phyloP scores from a whole-genome alignment of 2,888 invertebrate genomes.

The Notocelia uddmanniana region DNA sequence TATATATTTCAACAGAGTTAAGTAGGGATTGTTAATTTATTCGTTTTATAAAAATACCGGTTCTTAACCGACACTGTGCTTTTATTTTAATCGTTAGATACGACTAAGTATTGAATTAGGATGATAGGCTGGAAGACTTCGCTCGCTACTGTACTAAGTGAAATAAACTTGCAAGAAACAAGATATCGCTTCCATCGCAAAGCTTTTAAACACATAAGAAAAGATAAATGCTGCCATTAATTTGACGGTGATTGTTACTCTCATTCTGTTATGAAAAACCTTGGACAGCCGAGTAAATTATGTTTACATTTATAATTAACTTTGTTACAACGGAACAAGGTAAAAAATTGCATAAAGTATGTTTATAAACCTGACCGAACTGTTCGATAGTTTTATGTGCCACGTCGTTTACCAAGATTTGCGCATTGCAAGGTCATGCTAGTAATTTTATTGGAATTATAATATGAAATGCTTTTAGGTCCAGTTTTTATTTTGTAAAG shows the following conservation, averaged over 20 bases:
- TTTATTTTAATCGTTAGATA: background rate
- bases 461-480: background rate
- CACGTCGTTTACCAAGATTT: slow-evolving; percentile 24
- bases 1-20: background rate
- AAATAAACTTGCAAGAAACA: slow-evolving; percentile 4
- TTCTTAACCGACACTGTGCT: background rate
- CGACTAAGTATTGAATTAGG: background rate
- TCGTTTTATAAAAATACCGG: slow-evolving; percentile 3
- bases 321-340: slow-evolving; percentile 10
- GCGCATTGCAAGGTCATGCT: slow-evolving; percentile 19
- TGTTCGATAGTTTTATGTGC: slow-evolving; percentile 15
- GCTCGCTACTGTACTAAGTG: slow-evolving; percentile 2
- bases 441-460: slow-evolving; percentile 14
- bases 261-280: slow-evolving; percentile 33
- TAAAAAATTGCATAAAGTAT: slow-evolving; percentile 13
- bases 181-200: slow-evolving; percentile 20
- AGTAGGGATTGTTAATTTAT: background rate
- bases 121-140: slow-evolving; percentile 6
- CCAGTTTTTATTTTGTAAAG: too few species aligned
- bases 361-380: background rate
- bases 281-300: slow-evolving; percentile 12
- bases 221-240: slow-evolving; percentile 31
- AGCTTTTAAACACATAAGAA: slow-evolving; percentile 20
- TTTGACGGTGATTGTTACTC: slow-evolving; percentile 27
- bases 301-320: slow-evolving; percentile 4